Base-by-base conservation (phyloP, 2,797 vertebrate species). In the Pelochelys cantorii region DNA sequence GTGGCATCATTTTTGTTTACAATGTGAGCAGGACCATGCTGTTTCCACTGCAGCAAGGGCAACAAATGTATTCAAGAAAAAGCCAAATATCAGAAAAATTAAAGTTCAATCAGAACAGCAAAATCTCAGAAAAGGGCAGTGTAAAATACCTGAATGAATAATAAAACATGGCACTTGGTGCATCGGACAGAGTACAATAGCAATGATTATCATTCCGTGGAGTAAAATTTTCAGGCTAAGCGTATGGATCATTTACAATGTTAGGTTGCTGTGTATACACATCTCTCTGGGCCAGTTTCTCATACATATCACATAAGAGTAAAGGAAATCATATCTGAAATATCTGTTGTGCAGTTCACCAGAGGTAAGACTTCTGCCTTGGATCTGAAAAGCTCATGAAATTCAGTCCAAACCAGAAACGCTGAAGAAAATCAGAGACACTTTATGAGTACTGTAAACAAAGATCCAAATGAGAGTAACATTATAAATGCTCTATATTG, bases 151-250 rank as follows among this genome's bases (percentile, higher is more conserved):
- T 0, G 14, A 84, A 60, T 92, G 71, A 81, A 93, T 92, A 89
- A 97, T 96, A 97, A 96, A 95, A 97, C 93, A 95, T 81, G 94
- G 7, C 82, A 79, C 25, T 95, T 78, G 15, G 27, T 90, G 91
- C 91, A 83, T 94, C 93, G 95, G 91, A 88, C 81, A 90, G 91
- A 95, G 90, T 85, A 90, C 91, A 95, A 91, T 94, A 78, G 87
- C 93, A 95, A 94, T 92, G 94, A 92, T 94, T 96, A 94, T 94
- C 82, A n/a, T 95, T 92, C 74, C 89, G 81, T 90, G 89, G 87
- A 90, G 42, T 87, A 88, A 97, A 96, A 96, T 56, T 88, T 85
- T 87, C 90, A 91, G 84, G 89, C 93, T 95, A 93, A 79, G 56
- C 79, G 87, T 74, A 42, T 57, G 92, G 86, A 93, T 92, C 10